Base-by-base conservation (phyloP, 2,888 invertebrate species). In the Augochlorella aurata region DNA sequence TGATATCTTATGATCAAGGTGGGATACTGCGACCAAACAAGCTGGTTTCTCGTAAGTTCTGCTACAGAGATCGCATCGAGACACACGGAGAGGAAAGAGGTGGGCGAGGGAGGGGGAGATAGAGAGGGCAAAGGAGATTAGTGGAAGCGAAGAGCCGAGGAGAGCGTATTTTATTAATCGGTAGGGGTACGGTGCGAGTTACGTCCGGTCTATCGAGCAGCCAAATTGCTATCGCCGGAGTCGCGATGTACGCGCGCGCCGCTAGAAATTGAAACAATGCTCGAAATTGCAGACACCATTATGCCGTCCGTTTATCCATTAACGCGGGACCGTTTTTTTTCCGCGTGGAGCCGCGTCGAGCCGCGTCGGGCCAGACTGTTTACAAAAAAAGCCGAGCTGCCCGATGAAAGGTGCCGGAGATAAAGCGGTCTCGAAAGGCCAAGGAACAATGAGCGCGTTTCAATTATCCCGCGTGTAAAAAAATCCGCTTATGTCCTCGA, bases 241-340 rank as follows among this genome's bases (percentile, higher is more conserved):
- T 18, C 50, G 24, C 79, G 81, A 72, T 76, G 82, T 80, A 66
- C 80, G 83, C 77, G 82, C 84, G 81, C 84, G 82, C 79, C 79
- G 74, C 71, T 84, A 86, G 85, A 89, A 89, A 90, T 88, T 88
- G 89, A 88, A 90, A 90, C 88, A 90, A 91, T 90, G 85, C 85
- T 80, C 81, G 89, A 89, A 90, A 90, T 87, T 81, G 86, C 81
- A 79, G 79, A 76, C 81, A 76, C 81, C 77, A 88, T 87, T 89
- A 84, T 78, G 74, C 72, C 79, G 87, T 87, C 29, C 61, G 90
- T 82, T 91, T 90, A 89, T 86, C 89, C 88, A 90, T 91, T 87
- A 90, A 87, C 85, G 88, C 82, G 74, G 50, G 44, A 70, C 61
- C 50, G 29, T 65, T 69, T 72, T 69, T 67, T 58, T 2, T 1